phyloP scores from a whole-genome alignment of 1,140 invertebrate genomes.

The Saccostrea cuccullata region DNA sequence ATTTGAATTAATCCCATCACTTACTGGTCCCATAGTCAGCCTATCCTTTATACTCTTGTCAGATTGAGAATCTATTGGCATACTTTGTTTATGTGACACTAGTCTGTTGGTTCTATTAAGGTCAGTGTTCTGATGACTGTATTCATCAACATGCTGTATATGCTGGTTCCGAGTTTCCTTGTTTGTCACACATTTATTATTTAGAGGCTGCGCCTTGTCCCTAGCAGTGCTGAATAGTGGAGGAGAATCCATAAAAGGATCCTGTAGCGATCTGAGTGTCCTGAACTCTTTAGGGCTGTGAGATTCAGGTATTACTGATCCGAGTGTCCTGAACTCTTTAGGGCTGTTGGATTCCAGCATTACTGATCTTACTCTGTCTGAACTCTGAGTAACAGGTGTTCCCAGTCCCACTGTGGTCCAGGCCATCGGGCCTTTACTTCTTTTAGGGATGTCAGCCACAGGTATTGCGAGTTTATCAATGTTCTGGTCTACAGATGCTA shows the following conservation, averaged over 20 bases:
- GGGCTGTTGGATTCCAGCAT: not conserved
- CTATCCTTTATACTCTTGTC: not conserved
- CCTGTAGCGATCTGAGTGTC: not conserved
- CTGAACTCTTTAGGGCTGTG: not conserved
- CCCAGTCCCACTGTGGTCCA: too few relatives aligned
- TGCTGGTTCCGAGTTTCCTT: not conserved
- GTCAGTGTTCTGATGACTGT: not conserved
- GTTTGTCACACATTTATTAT: not conserved
- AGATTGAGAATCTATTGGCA: not conserved
- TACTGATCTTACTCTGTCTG: too few relatives aligned
- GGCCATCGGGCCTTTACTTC: not conserved
- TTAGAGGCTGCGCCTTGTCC: not conserved
- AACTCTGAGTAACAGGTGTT: too few relatives aligned
- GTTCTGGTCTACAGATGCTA: not conserved
- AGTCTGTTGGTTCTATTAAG: not conserved
- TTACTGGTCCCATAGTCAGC: not conserved
- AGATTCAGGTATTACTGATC: not conserved
- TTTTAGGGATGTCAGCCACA: not conserved
- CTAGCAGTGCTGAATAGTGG: not conserved
- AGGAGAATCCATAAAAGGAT: constrained; percentile 1
- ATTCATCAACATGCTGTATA: not conserved
- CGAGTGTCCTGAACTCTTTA: not conserved
- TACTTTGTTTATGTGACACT: not conserved
- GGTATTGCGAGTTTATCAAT: not conserved
- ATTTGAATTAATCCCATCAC: not conserved